A percentile compares a stretch with the other conserved stretches of the same genome.
These are phyloP conservation scores for Takifugu bimaculatus DNA, from an alignment of 2,113 vertebrate species.

Conservation along the genomic window DNA sequence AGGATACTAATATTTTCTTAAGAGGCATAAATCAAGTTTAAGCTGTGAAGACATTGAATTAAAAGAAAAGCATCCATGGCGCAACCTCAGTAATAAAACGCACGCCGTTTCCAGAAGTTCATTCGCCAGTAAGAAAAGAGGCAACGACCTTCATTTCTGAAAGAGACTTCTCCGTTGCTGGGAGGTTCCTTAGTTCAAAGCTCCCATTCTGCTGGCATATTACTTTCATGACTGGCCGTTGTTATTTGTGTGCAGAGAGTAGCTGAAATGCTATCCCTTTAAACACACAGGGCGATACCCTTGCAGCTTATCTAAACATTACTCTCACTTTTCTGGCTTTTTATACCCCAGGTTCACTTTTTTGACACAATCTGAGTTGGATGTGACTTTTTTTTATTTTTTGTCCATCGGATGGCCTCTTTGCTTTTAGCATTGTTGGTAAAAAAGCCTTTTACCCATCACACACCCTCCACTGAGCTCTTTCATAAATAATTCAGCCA, in stretches of 20 bases:
- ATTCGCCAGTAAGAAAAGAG: conserved; percentile 19
- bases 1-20: conserved; percentile 2
- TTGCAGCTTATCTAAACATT: conserved; percentile 53
- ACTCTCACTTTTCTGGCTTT: conserved; percentile 56
- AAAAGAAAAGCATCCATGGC: not conserved
- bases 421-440: conserved; percentile 72
- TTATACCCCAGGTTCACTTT: conserved; percentile 56
- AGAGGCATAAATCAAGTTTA: conserved; percentile 3
- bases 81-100: conserved; percentile 2
- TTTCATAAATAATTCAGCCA: conserved; percentile 81
- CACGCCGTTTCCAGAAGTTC: conserved; percentile 22
- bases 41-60: conserved; percentile 9
- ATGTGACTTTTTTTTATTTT: conserved; percentile 56
- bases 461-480: conserved; percentile 73
- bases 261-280: conserved; percentile 58
- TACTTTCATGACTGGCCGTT: conserved; percentile 52
- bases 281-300: conserved; percentile 43
- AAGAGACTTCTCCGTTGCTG: conserved; percentile 48
- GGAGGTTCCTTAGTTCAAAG: conserved; percentile 59
- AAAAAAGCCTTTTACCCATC: conserved; percentile 72
- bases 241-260: conserved; percentile 49
- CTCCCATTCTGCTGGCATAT: conserved; percentile 36
- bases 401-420: conserved; percentile 62
- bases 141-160: conserved; percentile 35
- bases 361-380: conserved; percentile 66